phyloP scores from a whole-genome alignment of 2,888 invertebrate genomes.

The Trilocha varians region DNA sequence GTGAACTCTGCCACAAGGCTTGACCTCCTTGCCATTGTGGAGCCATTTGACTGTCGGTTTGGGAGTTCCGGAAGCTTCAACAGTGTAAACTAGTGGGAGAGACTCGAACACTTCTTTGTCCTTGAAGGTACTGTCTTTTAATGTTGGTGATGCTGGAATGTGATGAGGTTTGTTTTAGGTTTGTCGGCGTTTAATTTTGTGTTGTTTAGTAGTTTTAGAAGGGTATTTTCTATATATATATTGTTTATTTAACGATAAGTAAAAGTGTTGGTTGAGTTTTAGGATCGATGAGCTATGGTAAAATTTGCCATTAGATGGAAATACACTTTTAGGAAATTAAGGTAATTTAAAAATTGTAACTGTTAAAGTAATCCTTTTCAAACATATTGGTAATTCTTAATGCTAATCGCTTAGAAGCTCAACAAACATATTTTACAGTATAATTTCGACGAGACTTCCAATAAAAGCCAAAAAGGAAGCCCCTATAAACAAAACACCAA shows the following conservation, averaged over 20 bases:
- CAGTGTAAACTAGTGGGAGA: conserved; percentile 84
- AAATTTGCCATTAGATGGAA: no score
- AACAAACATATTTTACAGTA: no score
- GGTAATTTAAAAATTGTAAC: no score
- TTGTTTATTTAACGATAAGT: no score
- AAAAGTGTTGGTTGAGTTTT: no score
- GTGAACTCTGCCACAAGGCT: conserved; percentile 75
- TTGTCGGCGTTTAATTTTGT: neutral
- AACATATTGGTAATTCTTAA: no score
- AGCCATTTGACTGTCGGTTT: conserved; percentile 86
- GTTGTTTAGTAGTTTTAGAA: neutral
- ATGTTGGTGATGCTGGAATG: conserved; percentile 78
- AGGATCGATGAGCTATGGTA: no score
- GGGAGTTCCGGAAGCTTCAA: conserved; percentile 84
- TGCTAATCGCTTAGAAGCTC: no score
- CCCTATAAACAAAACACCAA: conserved; percentile 24
- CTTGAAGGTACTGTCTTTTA: conserved; percentile 80
- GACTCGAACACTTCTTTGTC: conserved; percentile 86
- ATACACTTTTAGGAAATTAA: no score
- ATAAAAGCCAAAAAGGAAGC: conserved; percentile 31
- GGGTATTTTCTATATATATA: neutral
- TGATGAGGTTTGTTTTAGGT: no score
- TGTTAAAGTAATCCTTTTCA: no score
- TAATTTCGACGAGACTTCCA: conserved; percentile 10
- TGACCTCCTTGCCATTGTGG: conserved; percentile 81